Evolutionary conservation across 2,888 invertebrate genomes (phyloP).

Genomic region (Cataglyphis rosenhaueri): DNA sequence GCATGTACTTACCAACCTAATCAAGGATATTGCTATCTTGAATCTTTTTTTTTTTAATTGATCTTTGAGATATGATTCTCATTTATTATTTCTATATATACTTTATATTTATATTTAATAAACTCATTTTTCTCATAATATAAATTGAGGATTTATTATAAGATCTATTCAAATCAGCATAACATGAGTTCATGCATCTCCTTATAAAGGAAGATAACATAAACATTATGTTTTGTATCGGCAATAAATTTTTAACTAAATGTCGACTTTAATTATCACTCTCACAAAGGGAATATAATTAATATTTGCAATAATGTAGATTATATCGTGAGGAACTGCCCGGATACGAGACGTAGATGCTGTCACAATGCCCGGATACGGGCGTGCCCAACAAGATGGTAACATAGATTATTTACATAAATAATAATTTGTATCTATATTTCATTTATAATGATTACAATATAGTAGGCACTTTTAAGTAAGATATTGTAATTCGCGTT

Average conservation of each 20-base stretch:
- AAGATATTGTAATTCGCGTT: conserved; percentile 63
- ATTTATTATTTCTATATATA: conserved; percentile 12
- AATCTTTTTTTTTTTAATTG: not conserved
- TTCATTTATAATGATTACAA: conserved; percentile 66
- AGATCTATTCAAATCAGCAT: not conserved
- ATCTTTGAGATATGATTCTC: not conserved
- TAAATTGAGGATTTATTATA: conserved; percentile 1
- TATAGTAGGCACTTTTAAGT: conserved; percentile 75
- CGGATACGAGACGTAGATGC: too few species aligned
- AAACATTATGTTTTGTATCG: conserved; percentile 19
- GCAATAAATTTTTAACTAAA: not conserved
- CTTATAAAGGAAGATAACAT: conserved; percentile 15
- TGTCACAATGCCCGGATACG: too few species aligned
- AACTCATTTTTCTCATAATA: not conserved
- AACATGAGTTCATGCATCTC: not conserved
- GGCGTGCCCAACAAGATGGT: too few species aligned
- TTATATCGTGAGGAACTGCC: too few species aligned
- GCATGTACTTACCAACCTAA: conserved; percentile 18
- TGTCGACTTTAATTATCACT: conserved; percentile 18
- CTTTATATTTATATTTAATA: not conserved
- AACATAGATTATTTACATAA: conserved; percentile 60
- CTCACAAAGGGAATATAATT: not conserved
- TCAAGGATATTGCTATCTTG: not conserved
- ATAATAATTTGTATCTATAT: conserved; percentile 71
- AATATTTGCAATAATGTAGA: not conserved